These are phyloP conservation scores for Pteropus alecto DNA, from an alignment of 2,113 vertebrate genomes.

Conservation along the genomic window DNA sequence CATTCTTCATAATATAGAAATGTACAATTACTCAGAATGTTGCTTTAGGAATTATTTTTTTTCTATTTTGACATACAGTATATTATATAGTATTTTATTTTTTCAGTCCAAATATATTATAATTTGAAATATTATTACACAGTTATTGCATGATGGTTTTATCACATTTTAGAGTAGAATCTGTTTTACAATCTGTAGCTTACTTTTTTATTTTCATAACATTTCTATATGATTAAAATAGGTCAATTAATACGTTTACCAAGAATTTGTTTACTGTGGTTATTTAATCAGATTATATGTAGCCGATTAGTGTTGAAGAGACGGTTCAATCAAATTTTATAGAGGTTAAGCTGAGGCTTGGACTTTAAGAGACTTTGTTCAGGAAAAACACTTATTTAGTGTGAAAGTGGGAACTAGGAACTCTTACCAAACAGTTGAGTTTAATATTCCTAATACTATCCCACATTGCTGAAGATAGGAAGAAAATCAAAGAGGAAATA, in stretches of 20 bases:
- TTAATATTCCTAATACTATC: neutral
- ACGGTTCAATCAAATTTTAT: conserved; percentile 13
- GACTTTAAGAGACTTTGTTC: neutral
- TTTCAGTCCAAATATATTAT: neutral
- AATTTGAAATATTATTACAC: neutral
- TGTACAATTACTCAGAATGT: neutral
- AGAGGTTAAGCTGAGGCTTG: conserved; percentile 12
- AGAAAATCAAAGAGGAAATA: neutral
- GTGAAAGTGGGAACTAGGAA: neutral
- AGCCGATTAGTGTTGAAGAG: neutral
- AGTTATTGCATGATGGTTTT: neutral
- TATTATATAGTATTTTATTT: neutral
- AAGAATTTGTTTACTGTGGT: neutral
- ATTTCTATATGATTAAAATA: neutral
- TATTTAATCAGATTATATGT: neutral
- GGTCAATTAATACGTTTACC: neutral
- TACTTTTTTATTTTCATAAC: neutral
- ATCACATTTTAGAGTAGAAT: neutral
- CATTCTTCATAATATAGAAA: neutral
- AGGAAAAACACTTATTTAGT: conserved; percentile 1
- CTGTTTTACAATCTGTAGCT: neutral
- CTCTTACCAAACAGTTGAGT: neutral
- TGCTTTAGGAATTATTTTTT: neutral
- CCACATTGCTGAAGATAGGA: neutral
- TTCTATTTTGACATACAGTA: neutral